A percentile compares a stretch with the other conserved stretches of the same genome.
Evolutionary conservation across 2,797 vertebrate genomes (phyloP).

Genomic region (Rhadinocentrus ornatus): DNA sequence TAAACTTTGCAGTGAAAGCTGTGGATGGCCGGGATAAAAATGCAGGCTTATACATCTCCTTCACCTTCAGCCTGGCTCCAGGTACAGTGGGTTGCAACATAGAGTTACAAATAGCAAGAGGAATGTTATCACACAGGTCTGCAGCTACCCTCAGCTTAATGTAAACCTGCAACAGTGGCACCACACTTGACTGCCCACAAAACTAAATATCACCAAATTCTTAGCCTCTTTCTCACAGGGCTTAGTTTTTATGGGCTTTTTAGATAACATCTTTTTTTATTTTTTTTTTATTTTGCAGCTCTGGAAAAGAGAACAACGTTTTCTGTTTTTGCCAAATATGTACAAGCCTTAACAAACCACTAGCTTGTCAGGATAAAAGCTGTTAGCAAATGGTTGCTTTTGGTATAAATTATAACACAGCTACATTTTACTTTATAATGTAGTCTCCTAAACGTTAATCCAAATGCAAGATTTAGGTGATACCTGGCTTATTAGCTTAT

Average conservation of each 20-base stretch:
- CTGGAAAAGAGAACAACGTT: too few relatives aligned
- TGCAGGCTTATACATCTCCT: constrained; percentile 79
- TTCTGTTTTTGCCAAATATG: too few relatives aligned
- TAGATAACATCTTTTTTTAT: background rate
- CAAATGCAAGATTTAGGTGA: background rate
- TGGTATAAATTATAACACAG: too few relatives aligned
- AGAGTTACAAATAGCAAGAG: background rate
- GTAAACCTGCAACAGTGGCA: too few relatives aligned
- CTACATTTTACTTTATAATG: too few relatives aligned
- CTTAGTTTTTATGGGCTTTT: background rate
- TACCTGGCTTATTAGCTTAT: too few relatives aligned
- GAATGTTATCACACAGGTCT: background rate
- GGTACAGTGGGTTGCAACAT: constrained; percentile 61
- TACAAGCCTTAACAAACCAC: too few relatives aligned
- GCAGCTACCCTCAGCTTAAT: background rate
- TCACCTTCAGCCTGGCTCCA: constrained; percentile 78
- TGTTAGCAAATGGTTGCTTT: too few relatives aligned
- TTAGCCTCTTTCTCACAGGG: background rate
- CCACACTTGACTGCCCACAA: background rate
- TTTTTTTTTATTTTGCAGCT: background rate
- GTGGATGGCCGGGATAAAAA: constrained; percentile 57
- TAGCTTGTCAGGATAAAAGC: too few relatives aligned
- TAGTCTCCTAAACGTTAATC: background rate
- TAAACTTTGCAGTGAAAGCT: constrained; percentile 77
- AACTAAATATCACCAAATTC: background rate